Base-by-base conservation (phyloP, 2,888 invertebrate species). In the Ennomos fuscantarius region DNA sequence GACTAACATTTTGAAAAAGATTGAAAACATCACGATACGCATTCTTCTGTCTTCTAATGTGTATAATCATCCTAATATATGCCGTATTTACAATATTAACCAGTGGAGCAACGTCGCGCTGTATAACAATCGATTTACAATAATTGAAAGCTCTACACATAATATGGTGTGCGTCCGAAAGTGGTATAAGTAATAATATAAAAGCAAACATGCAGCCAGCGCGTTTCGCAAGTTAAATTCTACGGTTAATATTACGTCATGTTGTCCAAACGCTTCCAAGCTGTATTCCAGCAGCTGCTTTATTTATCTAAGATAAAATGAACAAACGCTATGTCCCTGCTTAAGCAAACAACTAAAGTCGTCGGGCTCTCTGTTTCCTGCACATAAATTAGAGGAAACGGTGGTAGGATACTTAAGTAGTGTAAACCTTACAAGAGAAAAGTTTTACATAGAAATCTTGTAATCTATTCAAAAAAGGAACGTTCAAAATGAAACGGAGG, bases 271-370 rank as follows among this genome's bases (percentile, higher is more conserved):
- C 31, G 50, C 49, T 42, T 15, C 49, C 47, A 12, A 51, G 54
- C 56, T 36, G 34, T 8, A 36, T 49, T 49, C 48, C 40, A 41
- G 54, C 47, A 51, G 60, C 55, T 60, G 60, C 55, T 60, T 58
- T 62, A 63, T 63, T 58, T 63, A 54, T 48, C 50, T 54, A 49
- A 63, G 60, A 58, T 56, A 60, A 62, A 63, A 60, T 55, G 63
- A 60, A 40, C 58, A 61, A 58, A 55, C 60, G 56, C 52, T 57
- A 44, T 56, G 60, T 63, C 63, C 56, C 46, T 60, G 60, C 48
- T 57, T 60, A 58, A 60, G 50, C 57, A 66, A 66, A 63, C 61
- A 66, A 60, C 55, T 54, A 59, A 57, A 53, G 40, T 59, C 60
- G 53, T 47, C 52, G 46, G 46, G 40, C 48, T 59, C 55, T 58